These are phyloP conservation scores for Haemorhous mexicanus DNA, from an alignment of 2,113 vertebrate genomes.

Conservation along the genomic window DNA sequence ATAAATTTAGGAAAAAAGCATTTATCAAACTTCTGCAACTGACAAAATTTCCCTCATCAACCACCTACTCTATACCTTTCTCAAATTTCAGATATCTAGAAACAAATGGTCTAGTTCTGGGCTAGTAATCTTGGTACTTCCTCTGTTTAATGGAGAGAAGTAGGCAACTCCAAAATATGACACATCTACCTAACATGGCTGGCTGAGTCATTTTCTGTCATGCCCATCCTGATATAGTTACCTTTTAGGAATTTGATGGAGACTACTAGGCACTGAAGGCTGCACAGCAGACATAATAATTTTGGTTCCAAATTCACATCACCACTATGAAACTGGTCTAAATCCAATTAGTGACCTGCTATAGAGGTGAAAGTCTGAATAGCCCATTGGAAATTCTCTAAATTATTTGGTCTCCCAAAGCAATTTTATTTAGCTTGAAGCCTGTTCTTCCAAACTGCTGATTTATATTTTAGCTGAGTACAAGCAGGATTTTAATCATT, in stretches of 20 bases:
- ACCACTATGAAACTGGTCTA: constrained; percentile 16
- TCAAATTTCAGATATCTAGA: background rate
- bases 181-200: background rate
- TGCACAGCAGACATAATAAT: background rate
- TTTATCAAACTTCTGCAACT: background rate
- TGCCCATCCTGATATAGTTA: background rate
- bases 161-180: background rate
- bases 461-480: constrained; percentile 61
- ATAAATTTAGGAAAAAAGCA: background rate
- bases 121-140: background rate
- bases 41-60: background rate
- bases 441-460: constrained; percentile 47
- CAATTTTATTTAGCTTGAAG: constrained; percentile 67
- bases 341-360: constrained; percentile 63
- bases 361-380: constrained; percentile 39
- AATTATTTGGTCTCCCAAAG: constrained; percentile 59
- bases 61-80: background rate
- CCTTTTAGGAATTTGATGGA: constrained; percentile 1
- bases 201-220: background rate
- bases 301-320: constrained; percentile 34
- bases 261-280: background rate
- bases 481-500: constrained; percentile 62
- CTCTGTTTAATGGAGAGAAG: background rate
- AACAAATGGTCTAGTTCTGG: background rate
- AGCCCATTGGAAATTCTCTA: constrained; percentile 42